Evolutionary conservation across 2,888 invertebrate species (phyloP).

Genomic region (Chalcosyrphus nemorum): DNA sequence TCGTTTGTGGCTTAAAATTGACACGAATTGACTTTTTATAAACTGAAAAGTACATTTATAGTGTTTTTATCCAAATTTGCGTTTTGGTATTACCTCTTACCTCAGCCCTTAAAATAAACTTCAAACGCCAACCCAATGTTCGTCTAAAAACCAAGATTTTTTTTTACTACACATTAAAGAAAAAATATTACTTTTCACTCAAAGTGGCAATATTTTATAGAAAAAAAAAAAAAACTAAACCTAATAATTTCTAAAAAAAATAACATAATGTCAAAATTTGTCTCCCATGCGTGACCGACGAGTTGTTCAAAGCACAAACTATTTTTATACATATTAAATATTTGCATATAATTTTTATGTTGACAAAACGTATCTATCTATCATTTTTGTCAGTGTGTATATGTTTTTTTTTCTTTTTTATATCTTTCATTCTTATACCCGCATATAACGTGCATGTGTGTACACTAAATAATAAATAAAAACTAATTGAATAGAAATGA

Average conservation of each 20-base stretch:
- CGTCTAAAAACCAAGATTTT: too few relatives aligned
- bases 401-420: neutral
- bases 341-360: conserved; percentile 5
- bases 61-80: too few relatives aligned
- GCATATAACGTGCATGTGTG: neutral
- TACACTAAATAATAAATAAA: neutral
- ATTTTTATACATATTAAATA: conserved; percentile 24
- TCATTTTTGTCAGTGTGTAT: neutral
- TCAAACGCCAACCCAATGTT: too few relatives aligned
- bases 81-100: neutral
- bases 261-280: neutral
- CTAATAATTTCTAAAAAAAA: neutral
- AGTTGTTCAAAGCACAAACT: conserved; percentile 5
- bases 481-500: neutral
- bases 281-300: neutral
- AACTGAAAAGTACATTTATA: too few relatives aligned
- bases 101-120: neutral
- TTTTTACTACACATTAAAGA: too few relatives aligned
- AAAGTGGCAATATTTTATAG: neutral
- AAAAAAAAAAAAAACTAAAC: neutral
- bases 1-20: too few relatives aligned
- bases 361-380: conserved; percentile 9
- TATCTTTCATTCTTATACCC: neutral
- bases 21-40: too few relatives aligned
- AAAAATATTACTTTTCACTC: neutral